phyloP scores from a whole-genome alignment of 2,113 vertebrate species.

The Brachypodius melanocephalos region DNA sequence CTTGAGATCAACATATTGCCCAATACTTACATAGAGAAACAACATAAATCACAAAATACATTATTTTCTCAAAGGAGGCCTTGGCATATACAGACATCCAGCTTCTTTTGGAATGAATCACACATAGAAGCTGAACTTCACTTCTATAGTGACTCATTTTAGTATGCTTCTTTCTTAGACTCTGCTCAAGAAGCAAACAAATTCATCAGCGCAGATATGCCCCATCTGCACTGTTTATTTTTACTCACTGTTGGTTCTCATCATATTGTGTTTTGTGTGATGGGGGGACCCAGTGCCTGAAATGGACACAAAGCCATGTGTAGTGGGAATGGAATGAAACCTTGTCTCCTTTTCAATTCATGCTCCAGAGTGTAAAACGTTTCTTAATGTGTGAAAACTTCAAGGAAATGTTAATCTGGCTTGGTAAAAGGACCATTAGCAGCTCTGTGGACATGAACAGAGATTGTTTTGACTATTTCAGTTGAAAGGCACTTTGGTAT shows the following conservation, averaged over 20 bases:
- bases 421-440: background rate
- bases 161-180: background rate
- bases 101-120: constrained; percentile 54
- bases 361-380: background rate
- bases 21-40: background rate
- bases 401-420: background rate
- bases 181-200: background rate
- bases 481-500: background rate
- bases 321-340: background rate
- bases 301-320: background rate
- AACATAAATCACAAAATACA: constrained; percentile 36
- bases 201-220: background rate
- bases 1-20: constrained; percentile 17
- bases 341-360: background rate
- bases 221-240: background rate
- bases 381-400: background rate
- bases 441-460: background rate
- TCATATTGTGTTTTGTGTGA: background rate
- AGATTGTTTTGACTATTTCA: background rate
- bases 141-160: constrained; percentile 24
- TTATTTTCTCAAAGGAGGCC: constrained; percentile 21
- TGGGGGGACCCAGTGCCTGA: background rate
- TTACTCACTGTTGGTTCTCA: background rate
- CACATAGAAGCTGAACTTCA: constrained; percentile 1
- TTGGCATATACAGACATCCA: constrained; percentile 1